phyloP scores from a whole-genome alignment of 53 echinoderm and acorn worm genomes.

The Paelopatides confundens region DNA sequence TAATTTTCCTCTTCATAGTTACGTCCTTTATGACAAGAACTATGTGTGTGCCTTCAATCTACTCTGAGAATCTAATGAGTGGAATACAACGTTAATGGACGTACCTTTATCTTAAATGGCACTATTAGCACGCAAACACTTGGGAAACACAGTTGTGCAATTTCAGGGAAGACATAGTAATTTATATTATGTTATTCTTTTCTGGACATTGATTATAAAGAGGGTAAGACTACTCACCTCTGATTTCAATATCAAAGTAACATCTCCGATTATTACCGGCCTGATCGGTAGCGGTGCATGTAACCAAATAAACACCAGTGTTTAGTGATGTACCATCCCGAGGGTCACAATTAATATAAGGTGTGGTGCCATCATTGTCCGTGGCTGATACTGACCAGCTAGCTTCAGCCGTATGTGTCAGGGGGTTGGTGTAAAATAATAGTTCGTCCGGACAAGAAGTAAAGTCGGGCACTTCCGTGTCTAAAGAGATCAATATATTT shows the following conservation, averaged over 20 bases:
- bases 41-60: too few species aligned
- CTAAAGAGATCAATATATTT: conserved; percentile 1
- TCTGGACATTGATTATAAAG: too few species aligned
- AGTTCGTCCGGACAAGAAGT: conserved; percentile 46
- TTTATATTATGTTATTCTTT: too few species aligned
- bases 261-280: conserved; percentile 65
- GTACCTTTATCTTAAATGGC: too few species aligned
- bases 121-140: too few species aligned
- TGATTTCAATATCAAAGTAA: conserved; percentile 59
- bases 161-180: too few species aligned
- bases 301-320: conserved; percentile 40
- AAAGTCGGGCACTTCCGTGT: conserved; percentile 58
- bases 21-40: too few species aligned
- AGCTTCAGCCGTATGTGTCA: conserved; percentile 26
- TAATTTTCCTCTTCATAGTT: too few species aligned
- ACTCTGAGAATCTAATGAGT: too few species aligned
- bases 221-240: conserved; percentile 25
- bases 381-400: conserved; percentile 42
- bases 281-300: conserved; percentile 65
- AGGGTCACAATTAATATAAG: conserved; percentile 67
- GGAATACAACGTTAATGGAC: too few species aligned
- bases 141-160: too few species aligned
- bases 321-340: conserved; percentile 26
- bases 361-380: conserved; percentile 62
- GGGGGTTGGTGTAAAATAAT: conserved; percentile 53